Evolutionary conservation across 1,140 invertebrate species (phyloP), one percentile per base, ranked within the genome.

Genomic region (Neodiprion lecontei): DNA sequence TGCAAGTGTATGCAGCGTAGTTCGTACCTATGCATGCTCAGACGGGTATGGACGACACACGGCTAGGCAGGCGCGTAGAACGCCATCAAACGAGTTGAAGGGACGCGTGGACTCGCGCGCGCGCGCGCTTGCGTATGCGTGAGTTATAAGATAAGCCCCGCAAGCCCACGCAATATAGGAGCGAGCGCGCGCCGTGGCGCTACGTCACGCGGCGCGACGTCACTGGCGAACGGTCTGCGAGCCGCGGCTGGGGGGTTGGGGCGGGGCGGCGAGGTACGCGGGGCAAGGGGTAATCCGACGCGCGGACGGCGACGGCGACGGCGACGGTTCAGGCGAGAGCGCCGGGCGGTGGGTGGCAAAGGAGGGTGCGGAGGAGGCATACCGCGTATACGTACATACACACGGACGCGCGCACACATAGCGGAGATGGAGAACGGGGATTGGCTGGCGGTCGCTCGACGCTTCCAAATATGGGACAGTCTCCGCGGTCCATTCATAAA

Each of bases 401-500:
- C 2, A 40, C 5, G 79, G 88, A 89, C 88, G 90, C 90, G 80
- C 87, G 86, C 81, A 87, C 86, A 78, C 78, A 80, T 78, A 80
- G 79, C 76, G 77, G 78, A 75, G 76, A 76, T 75, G 70, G 76
- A 82, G 80, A 84, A 81, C 85, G 82, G 81, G 83, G 86, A 88
- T 88, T 90, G 91, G 90, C 86, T 87, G 86, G 82, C 83, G 76
- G 83, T 80, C 84, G 81, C 83, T 86, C 81, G 85, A 80, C 84
- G 86, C 88, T 89, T 88, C 89, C 88, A 89, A 90, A 90, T 90
- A 90, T 89, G 89, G 89, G 88, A 89, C 88, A 89, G 88, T 86
- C 85, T 86, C 82, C 81, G 85, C 83, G 86, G 87, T 91, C 90
- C 91, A 92, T 92, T 92, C 91, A 92, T 91, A 91, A 91, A 91